A percentile compares a stretch with the other conserved stretches of the same genome.
These are phyloP conservation scores for Tortricodes alternella DNA, from an alignment of 2,888 invertebrate genomes.

Conservation along the genomic window DNA sequence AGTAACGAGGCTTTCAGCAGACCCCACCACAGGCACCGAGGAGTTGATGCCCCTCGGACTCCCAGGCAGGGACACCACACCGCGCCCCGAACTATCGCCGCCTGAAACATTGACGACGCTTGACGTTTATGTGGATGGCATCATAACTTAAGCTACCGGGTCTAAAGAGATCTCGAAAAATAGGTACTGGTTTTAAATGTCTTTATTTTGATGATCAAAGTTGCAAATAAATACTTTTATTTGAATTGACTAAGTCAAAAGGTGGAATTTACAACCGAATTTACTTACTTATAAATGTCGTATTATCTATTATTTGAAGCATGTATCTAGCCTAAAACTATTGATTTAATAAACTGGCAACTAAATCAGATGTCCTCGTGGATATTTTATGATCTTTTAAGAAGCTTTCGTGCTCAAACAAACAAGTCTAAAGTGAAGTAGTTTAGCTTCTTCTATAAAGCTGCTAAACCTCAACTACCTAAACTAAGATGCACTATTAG, in stretches of 20 bases:
- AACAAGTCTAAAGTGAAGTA: slow-evolving; percentile 34
- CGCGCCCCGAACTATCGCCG: slow-evolving; percentile 67
- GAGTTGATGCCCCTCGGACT: slow-evolving; percentile 67
- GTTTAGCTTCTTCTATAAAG: slow-evolving; percentile 56
- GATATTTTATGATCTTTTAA: slow-evolving; percentile 42
- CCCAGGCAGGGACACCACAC: slow-evolving; percentile 74
- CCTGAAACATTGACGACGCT: slow-evolving; percentile 48
- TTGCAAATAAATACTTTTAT: too few species aligned
- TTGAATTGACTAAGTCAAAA: too few species aligned
- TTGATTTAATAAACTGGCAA: slow-evolving; percentile 28
- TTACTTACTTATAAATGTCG: slow-evolving; percentile 1
- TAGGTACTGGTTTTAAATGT: too few species aligned
- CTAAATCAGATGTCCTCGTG: slow-evolving; percentile 47
- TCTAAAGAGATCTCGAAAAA: too few species aligned
- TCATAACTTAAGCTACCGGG: neutral
- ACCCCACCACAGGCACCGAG: slow-evolving; percentile 92
- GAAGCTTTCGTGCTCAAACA: slow-evolving; percentile 49
- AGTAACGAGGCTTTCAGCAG: slow-evolving; percentile 97
- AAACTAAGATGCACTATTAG: slow-evolving; percentile 61
- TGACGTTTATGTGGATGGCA: slow-evolving; percentile 6
- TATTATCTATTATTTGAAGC: slow-evolving; percentile 32
- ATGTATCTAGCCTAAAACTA: slow-evolving; percentile 35
- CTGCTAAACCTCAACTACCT: slow-evolving; percentile 58
- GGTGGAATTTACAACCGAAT: neutral
- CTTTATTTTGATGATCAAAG: too few species aligned